Evolutionary conservation across 2,797 vertebrate genomes (phyloP), one percentile per base, ranked within the genome.

Genomic region (Neostethus bicornis): DNA sequence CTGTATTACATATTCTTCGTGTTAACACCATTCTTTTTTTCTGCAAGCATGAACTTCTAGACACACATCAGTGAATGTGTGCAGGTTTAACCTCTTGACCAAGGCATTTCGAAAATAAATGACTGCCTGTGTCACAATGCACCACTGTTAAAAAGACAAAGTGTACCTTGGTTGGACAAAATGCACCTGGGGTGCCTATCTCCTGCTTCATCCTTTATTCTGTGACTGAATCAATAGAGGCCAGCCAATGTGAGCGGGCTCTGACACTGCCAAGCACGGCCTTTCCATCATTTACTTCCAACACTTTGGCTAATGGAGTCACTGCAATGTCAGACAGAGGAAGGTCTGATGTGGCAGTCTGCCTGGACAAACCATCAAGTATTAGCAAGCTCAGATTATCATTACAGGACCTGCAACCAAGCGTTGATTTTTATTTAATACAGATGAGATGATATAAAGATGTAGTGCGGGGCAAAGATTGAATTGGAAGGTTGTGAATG

Each of bases 301-400:
- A 63, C 62, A 85, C 77, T 82, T 78, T 64, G 64, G 76, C 79
- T 90, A 89, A 90, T 88, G 84, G 86, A 90, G 82, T 89, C 85
- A 75, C 65, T 77, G 85, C 72, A 74, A 78, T 87, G 85, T 90
- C 84, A 87, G 80, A 78, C 72, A 61, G 81, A 82, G 46, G 64
- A 66, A 80, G 80, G 73, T 77, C 55, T 56, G 24, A 61, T 37
- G 76, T 74, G 73, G 71, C 68, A 42, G 71, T 49, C 62, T 52
- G 76, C 75, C 81, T 80, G 77, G 78, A 86, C 78, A 83, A 86
- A 89, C 75, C 67, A 61, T 38, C 59, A 70, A 64, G 79, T 84
- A 86, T 85, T 87, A 81, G 74, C 75, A 68, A 66, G 72, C 49
- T 79, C 61, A 71, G 78, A 84, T 66, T 64, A 83, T 84, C 78